Evolutionary conservation across 2,113 vertebrate species (phyloP).

Genomic region (Syrmaticus mikado): DNA sequence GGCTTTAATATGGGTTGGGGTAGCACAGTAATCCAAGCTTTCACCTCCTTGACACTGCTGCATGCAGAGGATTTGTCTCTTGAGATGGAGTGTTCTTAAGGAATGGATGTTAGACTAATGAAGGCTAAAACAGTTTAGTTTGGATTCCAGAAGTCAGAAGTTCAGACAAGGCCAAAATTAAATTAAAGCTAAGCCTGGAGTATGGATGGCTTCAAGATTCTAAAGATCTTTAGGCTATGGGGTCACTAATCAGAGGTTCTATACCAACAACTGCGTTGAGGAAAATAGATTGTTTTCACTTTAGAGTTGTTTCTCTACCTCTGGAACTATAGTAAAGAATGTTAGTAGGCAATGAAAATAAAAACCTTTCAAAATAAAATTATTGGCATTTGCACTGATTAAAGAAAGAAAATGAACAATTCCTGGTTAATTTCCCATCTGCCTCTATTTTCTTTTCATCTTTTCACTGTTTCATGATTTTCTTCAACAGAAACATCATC

Average conservation of each 20-base stretch:
- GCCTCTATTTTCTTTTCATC: background rate
- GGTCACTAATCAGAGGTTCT: background rate
- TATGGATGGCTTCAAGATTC: constrained; percentile 3
- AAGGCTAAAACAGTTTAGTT: constrained; percentile 40
- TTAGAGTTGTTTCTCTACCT: rapidly evolving
- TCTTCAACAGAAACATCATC: background rate
- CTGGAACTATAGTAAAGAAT: background rate
- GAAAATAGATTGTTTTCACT: background rate
- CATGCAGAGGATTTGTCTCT: constrained; percentile 27
- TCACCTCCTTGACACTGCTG: constrained; percentile 16
- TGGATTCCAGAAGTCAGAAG: constrained; percentile 32
- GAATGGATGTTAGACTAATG: constrained; percentile 23
- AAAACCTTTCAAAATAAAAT: background rate
- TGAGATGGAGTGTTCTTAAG: constrained; percentile 1
- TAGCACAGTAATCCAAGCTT: background rate
- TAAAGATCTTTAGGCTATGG: background rate
- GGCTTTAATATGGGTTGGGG: background rate
- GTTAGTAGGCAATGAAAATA: background rate
- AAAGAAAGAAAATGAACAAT: background rate
- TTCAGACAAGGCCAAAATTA: background rate
- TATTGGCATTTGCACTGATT: background rate
- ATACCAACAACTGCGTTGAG: background rate
- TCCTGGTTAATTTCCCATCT: background rate
- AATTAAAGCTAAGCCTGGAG: constrained; percentile 10
- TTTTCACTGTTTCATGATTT: background rate